Conservation (phyloP, 2,113 vertebrate species). For the Aix galericulata region DNA sequence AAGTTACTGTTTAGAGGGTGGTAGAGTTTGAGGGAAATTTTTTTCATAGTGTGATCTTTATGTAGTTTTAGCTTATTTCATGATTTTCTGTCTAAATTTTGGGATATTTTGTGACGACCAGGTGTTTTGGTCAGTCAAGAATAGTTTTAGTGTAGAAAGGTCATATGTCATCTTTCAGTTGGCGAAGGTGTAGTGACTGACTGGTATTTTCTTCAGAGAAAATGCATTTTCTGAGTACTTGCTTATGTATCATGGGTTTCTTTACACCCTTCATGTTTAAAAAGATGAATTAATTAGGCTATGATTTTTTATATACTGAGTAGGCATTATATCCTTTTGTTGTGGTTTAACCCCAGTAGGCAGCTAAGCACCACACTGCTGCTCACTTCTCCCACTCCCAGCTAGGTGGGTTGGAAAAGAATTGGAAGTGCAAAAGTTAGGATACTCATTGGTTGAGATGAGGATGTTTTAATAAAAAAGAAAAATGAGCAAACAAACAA, state of each 20-base stretch:
- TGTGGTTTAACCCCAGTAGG: background rate
- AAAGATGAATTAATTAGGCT: background rate
- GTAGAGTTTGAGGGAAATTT: background rate
- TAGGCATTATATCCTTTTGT: background rate
- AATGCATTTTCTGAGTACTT: background rate
- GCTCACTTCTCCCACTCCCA: too few relatives aligned
- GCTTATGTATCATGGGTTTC: rapidly evolving
- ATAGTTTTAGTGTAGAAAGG: background rate
- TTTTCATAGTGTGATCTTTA: background rate
- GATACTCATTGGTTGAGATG: too few relatives aligned
- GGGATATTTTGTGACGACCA: background rate
- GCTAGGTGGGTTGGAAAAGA: too few relatives aligned
- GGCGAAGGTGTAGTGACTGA: background rate
- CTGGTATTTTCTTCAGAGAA: background rate
- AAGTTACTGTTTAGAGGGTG: background rate
- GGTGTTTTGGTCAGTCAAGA: background rate
- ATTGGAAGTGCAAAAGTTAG: too few relatives aligned
- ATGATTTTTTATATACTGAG: background rate
- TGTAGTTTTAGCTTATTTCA: background rate
- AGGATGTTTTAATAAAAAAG: too few relatives aligned
- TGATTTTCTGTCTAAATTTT: background rate
- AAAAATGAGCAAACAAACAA: too few relatives aligned
- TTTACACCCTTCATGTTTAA: background rate
- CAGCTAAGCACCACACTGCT: too few relatives aligned
- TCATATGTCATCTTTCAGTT: background rate